Percentiles rank a stretch among this genome's conserved stretches.
These are phyloP conservation scores for Enteromius treurensis DNA, from an alignment of 2,797 vertebrate genomes.

Conservation along the genomic window DNA sequence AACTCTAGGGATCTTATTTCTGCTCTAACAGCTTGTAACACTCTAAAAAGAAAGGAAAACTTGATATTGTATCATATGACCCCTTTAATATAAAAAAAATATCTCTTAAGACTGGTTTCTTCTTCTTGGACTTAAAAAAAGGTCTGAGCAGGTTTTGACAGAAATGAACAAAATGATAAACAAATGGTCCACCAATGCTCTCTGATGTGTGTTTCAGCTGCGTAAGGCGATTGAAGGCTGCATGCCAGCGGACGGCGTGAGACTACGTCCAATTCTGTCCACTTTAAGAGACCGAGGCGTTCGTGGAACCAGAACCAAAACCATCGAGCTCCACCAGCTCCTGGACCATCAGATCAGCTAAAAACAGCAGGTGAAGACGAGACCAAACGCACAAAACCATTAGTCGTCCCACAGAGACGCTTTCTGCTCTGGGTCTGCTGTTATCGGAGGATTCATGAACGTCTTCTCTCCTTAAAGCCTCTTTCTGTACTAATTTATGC, in stretches of 20 bases:
- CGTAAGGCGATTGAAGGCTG: not conserved
- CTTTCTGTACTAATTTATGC: not conserved
- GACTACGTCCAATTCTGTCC: not conserved
- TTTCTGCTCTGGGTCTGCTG: not conserved
- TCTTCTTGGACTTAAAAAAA: not conserved
- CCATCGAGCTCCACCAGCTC: not conserved
- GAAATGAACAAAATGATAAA: not conserved
- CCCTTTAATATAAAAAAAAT: too few species aligned
- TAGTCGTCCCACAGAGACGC: not conserved
- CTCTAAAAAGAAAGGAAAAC: too few species aligned
- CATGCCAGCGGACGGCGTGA: not conserved
- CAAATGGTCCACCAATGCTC: not conserved
- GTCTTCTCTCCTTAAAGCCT: not conserved
- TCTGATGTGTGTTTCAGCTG: not conserved
- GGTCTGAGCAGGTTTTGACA: not conserved
- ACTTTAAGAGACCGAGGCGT: not conserved
- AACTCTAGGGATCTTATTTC: too few species aligned
- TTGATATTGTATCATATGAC: too few species aligned
- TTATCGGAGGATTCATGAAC: not conserved
- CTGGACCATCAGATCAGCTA: slow-evolving; percentile 14
- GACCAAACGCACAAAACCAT: not conserved
- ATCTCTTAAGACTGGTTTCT: too few species aligned
- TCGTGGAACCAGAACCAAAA: not conserved
- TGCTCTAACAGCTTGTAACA: too few species aligned
- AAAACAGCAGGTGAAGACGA: not conserved